Percentiles rank a stretch among this genome's conserved stretches.
Evolutionary conservation across 2,888 invertebrate species (phyloP).

Genomic region (Mantis religiosa): DNA sequence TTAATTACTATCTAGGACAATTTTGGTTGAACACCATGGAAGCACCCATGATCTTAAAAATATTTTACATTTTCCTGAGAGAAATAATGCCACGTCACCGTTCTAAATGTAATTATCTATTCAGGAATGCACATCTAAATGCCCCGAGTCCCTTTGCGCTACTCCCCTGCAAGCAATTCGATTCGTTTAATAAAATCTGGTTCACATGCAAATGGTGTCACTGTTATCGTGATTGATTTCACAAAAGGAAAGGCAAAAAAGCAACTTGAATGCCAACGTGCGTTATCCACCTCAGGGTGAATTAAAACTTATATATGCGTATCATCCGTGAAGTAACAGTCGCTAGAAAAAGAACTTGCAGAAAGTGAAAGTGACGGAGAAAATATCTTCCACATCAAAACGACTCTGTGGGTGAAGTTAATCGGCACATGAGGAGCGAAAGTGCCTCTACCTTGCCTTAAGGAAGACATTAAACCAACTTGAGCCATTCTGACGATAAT

Average conservation of each 20-base stretch:
- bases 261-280: background rate
- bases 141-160: background rate
- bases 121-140: background rate
- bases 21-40: too few relatives aligned
- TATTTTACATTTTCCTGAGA: too few relatives aligned
- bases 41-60: too few relatives aligned
- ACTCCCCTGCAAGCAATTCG: background rate
- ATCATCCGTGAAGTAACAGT: background rate
- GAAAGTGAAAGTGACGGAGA: background rate
- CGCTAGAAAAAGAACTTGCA: background rate
- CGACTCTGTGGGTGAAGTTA: background rate
- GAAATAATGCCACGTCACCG: background rate
- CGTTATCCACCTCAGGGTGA: background rate
- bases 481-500: too few relatives aligned
- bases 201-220: background rate
- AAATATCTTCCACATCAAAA: background rate
- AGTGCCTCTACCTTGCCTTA: background rate
- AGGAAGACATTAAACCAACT: too few relatives aligned
- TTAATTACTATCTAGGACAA: too few relatives aligned
- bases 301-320: background rate
- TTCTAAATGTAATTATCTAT: background rate
- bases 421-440: background rate
- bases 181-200: background rate
- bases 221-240: background rate
- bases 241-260: background rate